Evolutionary conservation across 2,888 invertebrate species (phyloP).

Genomic region (Agonopterix alstromeriana): DNA sequence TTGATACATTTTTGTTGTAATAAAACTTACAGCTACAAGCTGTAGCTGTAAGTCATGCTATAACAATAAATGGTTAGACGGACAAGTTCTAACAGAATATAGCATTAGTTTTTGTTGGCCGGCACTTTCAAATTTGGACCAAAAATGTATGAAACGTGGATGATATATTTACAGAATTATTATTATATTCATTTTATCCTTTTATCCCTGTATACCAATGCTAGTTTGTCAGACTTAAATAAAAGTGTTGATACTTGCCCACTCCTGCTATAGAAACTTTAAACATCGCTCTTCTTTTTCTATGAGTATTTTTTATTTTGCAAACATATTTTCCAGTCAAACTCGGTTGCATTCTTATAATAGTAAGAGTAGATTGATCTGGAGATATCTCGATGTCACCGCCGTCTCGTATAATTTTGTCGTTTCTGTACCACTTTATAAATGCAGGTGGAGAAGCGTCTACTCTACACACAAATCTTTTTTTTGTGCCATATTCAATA

Average conservation of each 20-base stretch:
- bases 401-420: conserved; percentile 12
- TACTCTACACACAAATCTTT: conserved; percentile 23
- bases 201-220: too few species aligned
- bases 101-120: too few species aligned
- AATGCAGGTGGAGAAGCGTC: conserved; percentile 31
- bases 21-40: too few species aligned
- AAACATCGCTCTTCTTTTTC: conserved; percentile 18
- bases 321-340: conserved; percentile 27
- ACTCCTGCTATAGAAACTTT: conserved; percentile 25
- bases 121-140: too few species aligned
- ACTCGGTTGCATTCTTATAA: conserved; percentile 25
- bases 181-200: too few species aligned
- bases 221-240: not conserved
- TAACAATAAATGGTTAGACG: too few species aligned
- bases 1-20: too few species aligned
- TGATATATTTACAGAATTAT: too few species aligned
- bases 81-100: too few species aligned
- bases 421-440: conserved; percentile 30
- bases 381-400: conserved; percentile 18
- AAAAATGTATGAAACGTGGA: too few species aligned
- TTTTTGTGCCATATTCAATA: conserved; percentile 24
- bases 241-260: conserved; percentile 16
- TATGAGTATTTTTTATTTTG: conserved; percentile 21
- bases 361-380: conserved; percentile 23
- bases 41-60: too few species aligned